These are phyloP conservation scores for Camponotus pennsylvanicus DNA, from an alignment of 1,140 invertebrate species.

Conservation along the genomic window DNA sequence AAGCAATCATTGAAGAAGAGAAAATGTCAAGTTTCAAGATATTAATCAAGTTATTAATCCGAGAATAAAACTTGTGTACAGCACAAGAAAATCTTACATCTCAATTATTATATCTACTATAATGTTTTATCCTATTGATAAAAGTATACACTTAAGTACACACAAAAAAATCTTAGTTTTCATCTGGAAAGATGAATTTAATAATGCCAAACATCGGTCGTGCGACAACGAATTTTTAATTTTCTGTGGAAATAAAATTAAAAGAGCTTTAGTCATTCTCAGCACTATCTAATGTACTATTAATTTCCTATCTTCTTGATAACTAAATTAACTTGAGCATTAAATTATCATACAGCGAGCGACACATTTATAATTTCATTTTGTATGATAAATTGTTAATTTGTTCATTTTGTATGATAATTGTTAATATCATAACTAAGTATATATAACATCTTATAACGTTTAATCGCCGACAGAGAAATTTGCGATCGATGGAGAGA, in stretches of 20 bases:
- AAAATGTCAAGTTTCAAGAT: conserved; percentile 32
- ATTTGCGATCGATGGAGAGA: conserved; percentile 56
- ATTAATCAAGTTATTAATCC: background rate
- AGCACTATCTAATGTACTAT: background rate
- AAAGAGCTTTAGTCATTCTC: background rate
- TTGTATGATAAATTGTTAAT: background rate
- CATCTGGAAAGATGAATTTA: conserved; percentile 24
- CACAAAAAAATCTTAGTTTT: conserved; percentile 26
- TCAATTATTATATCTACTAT: conserved; percentile 38
- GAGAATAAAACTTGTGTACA: conserved; percentile 24
- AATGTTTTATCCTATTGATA: conserved; percentile 12
- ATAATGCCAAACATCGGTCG: conserved; percentile 4
- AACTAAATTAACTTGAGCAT: conserved; percentile 20
- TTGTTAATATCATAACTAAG: background rate
- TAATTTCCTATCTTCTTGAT: background rate
- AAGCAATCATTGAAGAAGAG: background rate
- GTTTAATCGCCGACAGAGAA: conserved; percentile 23
- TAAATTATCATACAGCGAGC: background rate
- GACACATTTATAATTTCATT: background rate
- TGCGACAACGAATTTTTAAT: conserved; percentile 16
- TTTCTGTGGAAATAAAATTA: background rate
- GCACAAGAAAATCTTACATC: conserved; percentile 35
- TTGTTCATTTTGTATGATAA: background rate
- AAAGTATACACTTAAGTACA: conserved; percentile 15
- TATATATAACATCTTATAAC: background rate